These are phyloP conservation scores for Anableps anableps DNA, from an alignment of 2,797 vertebrate genomes.

Conservation along the genomic window DNA sequence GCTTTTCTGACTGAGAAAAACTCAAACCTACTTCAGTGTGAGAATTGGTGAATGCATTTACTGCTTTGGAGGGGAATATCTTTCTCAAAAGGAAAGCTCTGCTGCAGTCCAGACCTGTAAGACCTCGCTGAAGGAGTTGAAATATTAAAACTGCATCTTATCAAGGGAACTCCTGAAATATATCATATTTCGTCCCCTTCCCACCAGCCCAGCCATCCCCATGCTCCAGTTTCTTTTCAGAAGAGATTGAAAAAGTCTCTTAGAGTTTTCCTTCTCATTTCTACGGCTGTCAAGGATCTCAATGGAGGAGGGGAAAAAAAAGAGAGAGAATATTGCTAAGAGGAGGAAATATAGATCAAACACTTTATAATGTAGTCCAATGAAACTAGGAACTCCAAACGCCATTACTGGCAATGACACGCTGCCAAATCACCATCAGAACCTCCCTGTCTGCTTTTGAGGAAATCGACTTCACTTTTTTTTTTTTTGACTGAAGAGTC, in stretches of 20 bases:
- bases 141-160: constrained; percentile 67
- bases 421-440: constrained; percentile 73
- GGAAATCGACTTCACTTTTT: constrained; percentile 52
- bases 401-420: constrained; percentile 76
- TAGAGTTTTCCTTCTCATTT: constrained; percentile 70
- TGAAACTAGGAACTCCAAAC: constrained; percentile 68
- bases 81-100: constrained; percentile 34
- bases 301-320: constrained; percentile 14
- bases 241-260: constrained; percentile 76
- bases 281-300: constrained; percentile 74
- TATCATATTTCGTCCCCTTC: constrained; percentile 63
- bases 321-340: constrained; percentile 56
- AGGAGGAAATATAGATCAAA: constrained; percentile 73
- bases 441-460: constrained; percentile 74
- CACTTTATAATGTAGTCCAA: constrained; percentile 76
- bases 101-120: constrained; percentile 52
- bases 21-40: constrained; percentile 34
- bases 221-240: constrained; percentile 72
- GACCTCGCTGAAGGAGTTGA: constrained; percentile 55
- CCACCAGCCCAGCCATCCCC: constrained; percentile 48
- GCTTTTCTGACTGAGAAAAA: constrained; percentile 31
- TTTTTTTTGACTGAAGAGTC: constrained; percentile 46
- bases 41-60: constrained; percentile 38
- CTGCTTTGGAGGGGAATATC: constrained; percentile 36
- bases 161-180: constrained; percentile 62